phyloP scores from a whole-genome alignment of 2,797 vertebrate species.

The Oryzias sinensis region DNA sequence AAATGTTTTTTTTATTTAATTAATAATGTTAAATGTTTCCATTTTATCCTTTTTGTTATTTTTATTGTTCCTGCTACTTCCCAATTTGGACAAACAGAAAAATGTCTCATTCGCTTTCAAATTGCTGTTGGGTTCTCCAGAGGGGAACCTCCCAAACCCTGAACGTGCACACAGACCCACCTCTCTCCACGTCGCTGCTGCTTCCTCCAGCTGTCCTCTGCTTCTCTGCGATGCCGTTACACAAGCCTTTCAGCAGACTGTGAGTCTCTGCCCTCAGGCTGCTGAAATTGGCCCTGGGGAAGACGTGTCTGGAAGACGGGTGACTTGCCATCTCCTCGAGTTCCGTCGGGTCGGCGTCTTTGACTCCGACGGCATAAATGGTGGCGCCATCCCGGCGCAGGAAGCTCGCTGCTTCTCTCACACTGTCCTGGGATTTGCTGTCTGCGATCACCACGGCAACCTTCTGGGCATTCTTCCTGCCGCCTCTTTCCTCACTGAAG shows the following conservation, averaged over 20 bases:
- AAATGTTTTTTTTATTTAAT: too few relatives aligned
- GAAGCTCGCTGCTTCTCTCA: conserved; percentile 49
- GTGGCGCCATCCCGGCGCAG: conserved; percentile 67
- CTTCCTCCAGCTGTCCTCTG: not conserved
- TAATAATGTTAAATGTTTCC: too few relatives aligned
- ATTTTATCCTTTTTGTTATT: too few relatives aligned
- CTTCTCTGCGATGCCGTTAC: conserved; percentile 45
- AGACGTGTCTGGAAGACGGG: conserved; percentile 65
- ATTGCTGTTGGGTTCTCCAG: too few relatives aligned
- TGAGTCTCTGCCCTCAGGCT: conserved; percentile 56
- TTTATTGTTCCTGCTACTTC: too few relatives aligned
- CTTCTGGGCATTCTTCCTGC: conserved; percentile 68
- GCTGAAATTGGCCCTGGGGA: conserved; percentile 62
- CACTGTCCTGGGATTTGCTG: conserved; percentile 65
- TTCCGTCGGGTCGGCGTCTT: conserved; percentile 33
- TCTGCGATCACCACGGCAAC: conserved; percentile 79
- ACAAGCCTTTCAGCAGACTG: conserved; percentile 70
- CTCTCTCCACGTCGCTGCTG: conserved; percentile 47
- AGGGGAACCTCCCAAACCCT: too few relatives aligned
- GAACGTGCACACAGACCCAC: conserved; percentile 30
- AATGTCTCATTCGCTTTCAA: too few relatives aligned
- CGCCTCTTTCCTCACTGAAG: conserved; percentile 57
- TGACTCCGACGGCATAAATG: conserved; percentile 75
- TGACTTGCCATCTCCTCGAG: conserved; percentile 73
- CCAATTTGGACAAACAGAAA: too few relatives aligned